Conservation (phyloP, 2,888 invertebrate genomes). For the Iselma pallidipennis region DNA sequence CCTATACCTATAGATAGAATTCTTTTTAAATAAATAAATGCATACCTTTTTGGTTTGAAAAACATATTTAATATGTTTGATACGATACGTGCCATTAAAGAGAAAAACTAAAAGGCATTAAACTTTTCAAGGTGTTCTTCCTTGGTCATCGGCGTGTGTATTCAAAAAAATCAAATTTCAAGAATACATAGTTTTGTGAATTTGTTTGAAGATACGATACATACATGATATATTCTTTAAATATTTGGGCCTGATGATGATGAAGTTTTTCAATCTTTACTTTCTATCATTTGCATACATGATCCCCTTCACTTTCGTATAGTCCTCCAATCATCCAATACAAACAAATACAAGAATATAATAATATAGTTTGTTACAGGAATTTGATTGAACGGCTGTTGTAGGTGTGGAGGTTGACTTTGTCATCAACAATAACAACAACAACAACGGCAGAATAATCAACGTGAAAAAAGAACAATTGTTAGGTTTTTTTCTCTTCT, state of each 20-base stretch:
- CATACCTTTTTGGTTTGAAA: too few relatives aligned
- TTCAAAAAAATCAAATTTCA: background rate
- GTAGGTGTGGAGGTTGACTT: background rate
- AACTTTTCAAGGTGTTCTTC: slow-evolving; percentile 26
- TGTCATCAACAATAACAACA: background rate
- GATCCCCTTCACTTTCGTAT: slow-evolving; percentile 41
- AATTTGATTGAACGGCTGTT: background rate
- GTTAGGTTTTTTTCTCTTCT: too few relatives aligned
- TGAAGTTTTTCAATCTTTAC: slow-evolving; percentile 29
- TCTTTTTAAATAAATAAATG: too few relatives aligned
- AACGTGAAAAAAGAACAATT: background rate
- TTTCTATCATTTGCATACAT: slow-evolving; percentile 44
- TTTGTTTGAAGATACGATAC: background rate
- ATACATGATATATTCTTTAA: background rate
- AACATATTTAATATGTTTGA: too few relatives aligned
- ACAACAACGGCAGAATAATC: background rate
- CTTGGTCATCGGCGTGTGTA: background rate
- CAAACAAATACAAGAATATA: background rate
- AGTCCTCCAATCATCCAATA: slow-evolving; percentile 27
- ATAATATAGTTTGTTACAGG: background rate
- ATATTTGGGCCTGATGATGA: background rate
- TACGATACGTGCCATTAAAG: background rate
- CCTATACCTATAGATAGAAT: too few relatives aligned
- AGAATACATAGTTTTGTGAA: background rate
- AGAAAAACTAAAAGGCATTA: slow-evolving; percentile 24